Conservation (phyloP, 2,797 vertebrate genomes). For the Enteromius afrohamiltoni region DNA sequence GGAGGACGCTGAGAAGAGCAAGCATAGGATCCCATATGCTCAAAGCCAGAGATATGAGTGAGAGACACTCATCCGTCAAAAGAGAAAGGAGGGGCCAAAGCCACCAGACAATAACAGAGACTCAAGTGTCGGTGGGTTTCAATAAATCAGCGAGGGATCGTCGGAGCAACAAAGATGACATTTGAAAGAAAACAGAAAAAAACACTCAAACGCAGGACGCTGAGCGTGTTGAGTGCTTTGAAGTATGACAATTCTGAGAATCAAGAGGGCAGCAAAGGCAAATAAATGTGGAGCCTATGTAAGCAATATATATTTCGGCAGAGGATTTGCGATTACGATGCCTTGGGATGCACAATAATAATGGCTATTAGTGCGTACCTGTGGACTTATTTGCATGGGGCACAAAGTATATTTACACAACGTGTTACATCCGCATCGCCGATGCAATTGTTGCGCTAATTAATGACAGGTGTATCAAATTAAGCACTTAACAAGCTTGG, state of each 20-base stretch:
- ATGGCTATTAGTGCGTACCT: neutral
- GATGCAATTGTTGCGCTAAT: slow-evolving; percentile 68
- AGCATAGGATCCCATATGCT: slow-evolving; percentile 49
- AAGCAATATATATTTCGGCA: slow-evolving; percentile 5
- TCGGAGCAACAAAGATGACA: slow-evolving; percentile 41
- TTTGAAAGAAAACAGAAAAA: slow-evolving; percentile 40
- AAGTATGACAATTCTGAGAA: slow-evolving; percentile 26
- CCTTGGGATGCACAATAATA: neutral
- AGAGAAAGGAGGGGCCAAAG: slow-evolving; percentile 44
- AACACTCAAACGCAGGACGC: slow-evolving; percentile 25
- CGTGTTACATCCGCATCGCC: slow-evolving; percentile 49
- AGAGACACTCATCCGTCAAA: slow-evolving; percentile 54
- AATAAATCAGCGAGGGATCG: slow-evolving; percentile 39
- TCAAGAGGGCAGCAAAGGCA: slow-evolving; percentile 4
- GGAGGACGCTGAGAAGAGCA: slow-evolving; percentile 52
- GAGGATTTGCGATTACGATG: neutral
- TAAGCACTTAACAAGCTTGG: slow-evolving; percentile 71
- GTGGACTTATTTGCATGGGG: neutral
- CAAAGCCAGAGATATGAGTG: slow-evolving; percentile 46
- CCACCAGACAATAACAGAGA: slow-evolving; percentile 43
- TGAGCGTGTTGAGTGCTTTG: slow-evolving; percentile 15
- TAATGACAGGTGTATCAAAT: slow-evolving; percentile 70
- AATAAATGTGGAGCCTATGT: neutral
- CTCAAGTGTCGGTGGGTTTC: slow-evolving; percentile 27
- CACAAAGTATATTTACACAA: slow-evolving; percentile 11